Evolutionary conservation across 2,113 vertebrate genomes (phyloP).

Genomic region (Sarotherodon lohbergeri): DNA sequence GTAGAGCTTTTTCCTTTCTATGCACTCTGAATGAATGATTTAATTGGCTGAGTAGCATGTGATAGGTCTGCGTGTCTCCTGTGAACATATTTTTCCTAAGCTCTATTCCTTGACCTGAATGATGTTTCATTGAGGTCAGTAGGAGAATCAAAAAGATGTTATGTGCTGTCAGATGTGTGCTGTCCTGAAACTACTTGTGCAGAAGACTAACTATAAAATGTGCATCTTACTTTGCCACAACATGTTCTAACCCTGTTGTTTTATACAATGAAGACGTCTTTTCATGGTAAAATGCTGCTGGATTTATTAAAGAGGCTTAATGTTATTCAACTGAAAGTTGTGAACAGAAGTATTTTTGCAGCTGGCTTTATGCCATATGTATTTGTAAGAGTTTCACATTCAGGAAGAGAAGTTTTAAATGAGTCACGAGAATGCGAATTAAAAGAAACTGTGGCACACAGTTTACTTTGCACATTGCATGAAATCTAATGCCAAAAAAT

Average conservation of each 20-base stretch:
- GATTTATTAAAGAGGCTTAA: background rate
- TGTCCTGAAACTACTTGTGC: background rate
- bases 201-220: background rate
- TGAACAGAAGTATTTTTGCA: background rate
- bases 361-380: accelerated
- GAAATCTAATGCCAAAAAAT: background rate
- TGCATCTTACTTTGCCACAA: background rate
- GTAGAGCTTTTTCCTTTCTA: background rate
- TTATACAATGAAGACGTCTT: background rate
- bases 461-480: background rate
- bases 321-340: background rate
- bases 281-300: background rate
- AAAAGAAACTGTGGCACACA: background rate
- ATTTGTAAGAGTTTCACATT: background rate
- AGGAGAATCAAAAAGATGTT: background rate
- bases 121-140: background rate
- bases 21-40: background rate
- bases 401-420: background rate
- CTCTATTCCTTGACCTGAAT: background rate
- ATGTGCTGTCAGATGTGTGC: background rate
- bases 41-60: background rate
- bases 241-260: background rate
- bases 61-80: background rate
- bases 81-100: accelerated
- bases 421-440: background rate